These are phyloP conservation scores for Heterodera filipjevi DNA, from an alignment of 2,888 invertebrate species.

Conservation along the genomic window DNA sequence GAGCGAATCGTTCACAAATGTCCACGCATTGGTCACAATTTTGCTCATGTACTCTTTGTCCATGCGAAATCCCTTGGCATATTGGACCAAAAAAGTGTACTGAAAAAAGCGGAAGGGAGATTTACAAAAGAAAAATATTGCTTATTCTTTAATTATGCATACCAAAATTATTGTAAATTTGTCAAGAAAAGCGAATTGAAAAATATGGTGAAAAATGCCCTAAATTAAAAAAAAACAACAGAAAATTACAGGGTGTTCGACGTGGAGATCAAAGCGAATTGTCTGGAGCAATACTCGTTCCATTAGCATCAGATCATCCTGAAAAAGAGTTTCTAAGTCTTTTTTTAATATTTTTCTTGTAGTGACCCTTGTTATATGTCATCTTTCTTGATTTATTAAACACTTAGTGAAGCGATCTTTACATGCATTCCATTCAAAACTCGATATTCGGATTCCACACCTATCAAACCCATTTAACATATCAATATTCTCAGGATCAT, in stretches of 20 bases:
- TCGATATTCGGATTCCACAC: no score
- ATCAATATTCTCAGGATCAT: no score
- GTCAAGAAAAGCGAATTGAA: slow-evolving; percentile 68
- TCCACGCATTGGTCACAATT: slow-evolving; percentile 94
- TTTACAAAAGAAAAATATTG: no score
- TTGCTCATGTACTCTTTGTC: slow-evolving; percentile 90
- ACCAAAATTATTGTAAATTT: no score
- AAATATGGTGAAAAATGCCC: slow-evolving; percentile 86
- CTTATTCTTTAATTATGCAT: no score
- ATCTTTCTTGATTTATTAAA: no score
- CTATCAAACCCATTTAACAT: no score
- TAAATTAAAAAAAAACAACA: background rate
- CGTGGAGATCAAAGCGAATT: slow-evolving; percentile 96
- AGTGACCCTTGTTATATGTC: no score
- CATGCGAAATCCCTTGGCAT: slow-evolving; percentile 75
- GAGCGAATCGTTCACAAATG: slow-evolving; percentile 95
- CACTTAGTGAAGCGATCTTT: no score
- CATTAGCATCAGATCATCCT: slow-evolving; percentile 82
- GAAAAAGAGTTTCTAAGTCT: no score
- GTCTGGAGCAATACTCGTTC: slow-evolving; percentile 94
- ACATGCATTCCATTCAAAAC: no score
- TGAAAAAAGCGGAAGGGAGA: background rate
- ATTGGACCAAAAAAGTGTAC: slow-evolving; percentile 84
- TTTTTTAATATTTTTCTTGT: no score
- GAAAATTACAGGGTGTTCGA: slow-evolving; percentile 81